phyloP scores from a whole-genome alignment of 2,797 vertebrate genomes.

The Catostomus latipinnis region DNA sequence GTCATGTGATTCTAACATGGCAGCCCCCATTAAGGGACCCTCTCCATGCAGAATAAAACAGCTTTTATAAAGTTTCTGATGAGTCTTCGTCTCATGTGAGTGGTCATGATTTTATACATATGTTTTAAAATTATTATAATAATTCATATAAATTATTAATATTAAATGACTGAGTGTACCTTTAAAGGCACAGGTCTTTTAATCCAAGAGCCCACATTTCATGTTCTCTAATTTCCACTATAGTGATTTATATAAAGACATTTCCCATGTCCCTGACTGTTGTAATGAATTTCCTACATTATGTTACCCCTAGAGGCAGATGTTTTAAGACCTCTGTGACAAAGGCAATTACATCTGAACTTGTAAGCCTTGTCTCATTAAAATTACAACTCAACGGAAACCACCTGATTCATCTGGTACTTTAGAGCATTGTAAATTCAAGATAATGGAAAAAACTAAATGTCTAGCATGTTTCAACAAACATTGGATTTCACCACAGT shows the following conservation, averaged over 20 bases:
- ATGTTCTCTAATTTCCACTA: neutral
- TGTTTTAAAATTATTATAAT: no score
- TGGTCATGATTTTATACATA: no score
- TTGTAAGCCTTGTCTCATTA: conserved; percentile 53
- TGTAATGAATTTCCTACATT: conserved; percentile 7
- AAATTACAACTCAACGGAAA: conserved; percentile 49
- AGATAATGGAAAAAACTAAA: conserved; percentile 54
- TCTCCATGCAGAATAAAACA: no score
- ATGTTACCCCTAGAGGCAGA: conserved; percentile 21
- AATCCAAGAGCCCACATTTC: neutral
- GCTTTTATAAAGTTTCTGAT: no score
- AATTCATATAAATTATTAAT: no score
- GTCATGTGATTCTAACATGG: no score
- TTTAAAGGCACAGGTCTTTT: neutral
- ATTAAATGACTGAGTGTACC: no score
- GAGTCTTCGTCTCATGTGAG: no score
- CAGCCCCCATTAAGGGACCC: no score
- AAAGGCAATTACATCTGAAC: conserved; percentile 49
- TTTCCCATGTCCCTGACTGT: neutral
- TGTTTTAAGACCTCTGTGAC: conserved; percentile 29
- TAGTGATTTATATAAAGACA: neutral
- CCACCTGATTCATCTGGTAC: conserved; percentile 47
- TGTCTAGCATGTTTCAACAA: conserved; percentile 47
- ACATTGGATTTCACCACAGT: conserved; percentile 52
- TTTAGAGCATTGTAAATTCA: conserved; percentile 40